Evolutionary conservation across 2,888 invertebrate species (phyloP).

Genomic region (Drosophila affinis): DNA sequence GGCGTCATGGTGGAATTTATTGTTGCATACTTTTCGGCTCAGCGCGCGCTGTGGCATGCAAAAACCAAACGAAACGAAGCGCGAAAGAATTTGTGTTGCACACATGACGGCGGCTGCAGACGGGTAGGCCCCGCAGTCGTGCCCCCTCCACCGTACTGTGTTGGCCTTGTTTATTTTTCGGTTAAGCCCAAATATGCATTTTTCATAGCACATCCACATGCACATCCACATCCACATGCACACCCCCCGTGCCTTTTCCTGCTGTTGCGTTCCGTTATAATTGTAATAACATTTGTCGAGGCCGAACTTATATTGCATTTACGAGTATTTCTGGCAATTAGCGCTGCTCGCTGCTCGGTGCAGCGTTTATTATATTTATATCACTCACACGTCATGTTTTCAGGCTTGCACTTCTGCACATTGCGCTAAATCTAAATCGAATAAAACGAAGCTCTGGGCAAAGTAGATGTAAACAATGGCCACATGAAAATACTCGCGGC

Average conservation of each 20-base stretch:
- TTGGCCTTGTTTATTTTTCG: conserved; percentile 70
- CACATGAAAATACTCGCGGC: conserved; percentile 42
- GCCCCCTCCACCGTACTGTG: background rate
- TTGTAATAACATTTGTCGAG: conserved; percentile 74
- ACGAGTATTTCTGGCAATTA: conserved; percentile 67
- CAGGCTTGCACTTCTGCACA: conserved; percentile 33
- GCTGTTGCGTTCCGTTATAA: conserved; percentile 52
- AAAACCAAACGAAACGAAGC: conserved; percentile 18
- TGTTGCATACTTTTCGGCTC: conserved; percentile 79
- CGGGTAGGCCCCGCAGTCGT: conserved; percentile 16
- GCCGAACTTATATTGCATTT: conserved; percentile 73
- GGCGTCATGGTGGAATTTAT: conserved; percentile 64
- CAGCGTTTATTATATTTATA: conserved; percentile 38
- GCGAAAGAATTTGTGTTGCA: conserved; percentile 42
- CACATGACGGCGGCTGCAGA: conserved; percentile 49
- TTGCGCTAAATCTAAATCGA: conserved; percentile 53
- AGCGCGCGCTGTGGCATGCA: conserved; percentile 57
- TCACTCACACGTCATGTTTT: conserved; percentile 54
- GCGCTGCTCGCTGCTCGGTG: conserved; percentile 43
- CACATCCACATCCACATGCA: conserved; percentile 10
- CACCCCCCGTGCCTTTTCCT: conserved; percentile 22
- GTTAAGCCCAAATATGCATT: conserved; percentile 76
- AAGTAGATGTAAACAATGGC: conserved; percentile 56
- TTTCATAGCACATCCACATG: conserved; percentile 60
- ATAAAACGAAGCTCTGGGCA: conserved; percentile 50